Conservation (phyloP, 1,140 invertebrate species). For the Musca vetustissima region DNA sequence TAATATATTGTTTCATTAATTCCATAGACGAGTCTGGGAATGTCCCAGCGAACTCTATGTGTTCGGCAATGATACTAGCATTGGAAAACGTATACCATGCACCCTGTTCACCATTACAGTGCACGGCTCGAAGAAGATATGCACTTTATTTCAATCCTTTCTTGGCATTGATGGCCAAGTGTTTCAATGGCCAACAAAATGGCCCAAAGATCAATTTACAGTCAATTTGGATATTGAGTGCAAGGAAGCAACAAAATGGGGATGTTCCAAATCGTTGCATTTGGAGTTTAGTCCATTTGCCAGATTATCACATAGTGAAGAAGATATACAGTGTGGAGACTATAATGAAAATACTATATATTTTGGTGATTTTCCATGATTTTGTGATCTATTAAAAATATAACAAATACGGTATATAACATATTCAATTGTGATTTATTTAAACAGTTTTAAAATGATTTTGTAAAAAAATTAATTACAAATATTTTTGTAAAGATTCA, state of each 20-base stretch:
- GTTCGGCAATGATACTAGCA: slow-evolving; percentile 28
- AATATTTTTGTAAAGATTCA: slow-evolving; percentile 82
- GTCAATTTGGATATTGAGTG: slow-evolving; percentile 27
- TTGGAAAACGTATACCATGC: slow-evolving; percentile 9
- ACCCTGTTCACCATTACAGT: slow-evolving; percentile 27
- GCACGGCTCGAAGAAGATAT: slow-evolving; percentile 27
- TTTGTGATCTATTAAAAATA: not conserved
- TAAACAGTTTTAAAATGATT: not conserved
- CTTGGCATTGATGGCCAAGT: slow-evolving; percentile 1
- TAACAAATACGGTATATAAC: slow-evolving; percentile 2
- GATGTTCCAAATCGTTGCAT: slow-evolving; percentile 25
- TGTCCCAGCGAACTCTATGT: slow-evolving; percentile 26
- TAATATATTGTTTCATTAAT: not conserved
- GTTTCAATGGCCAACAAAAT: slow-evolving; percentile 27
- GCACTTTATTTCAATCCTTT: slow-evolving; percentile 25
- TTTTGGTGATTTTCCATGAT: no score
- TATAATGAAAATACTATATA: no score
- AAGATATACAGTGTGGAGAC: not conserved
- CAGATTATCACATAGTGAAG: slow-evolving; percentile 14
- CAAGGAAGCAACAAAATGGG: slow-evolving; percentile 29
- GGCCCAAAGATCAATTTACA: slow-evolving; percentile 27
- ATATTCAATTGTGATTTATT: not conserved
- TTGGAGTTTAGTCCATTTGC: slow-evolving; percentile 28
- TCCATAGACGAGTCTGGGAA: slow-evolving; percentile 28
- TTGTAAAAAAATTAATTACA: slow-evolving; percentile 57